Evolutionary conservation across 2,888 invertebrate species (phyloP).

Genomic region (Synanthedon tipuliformis): DNA sequence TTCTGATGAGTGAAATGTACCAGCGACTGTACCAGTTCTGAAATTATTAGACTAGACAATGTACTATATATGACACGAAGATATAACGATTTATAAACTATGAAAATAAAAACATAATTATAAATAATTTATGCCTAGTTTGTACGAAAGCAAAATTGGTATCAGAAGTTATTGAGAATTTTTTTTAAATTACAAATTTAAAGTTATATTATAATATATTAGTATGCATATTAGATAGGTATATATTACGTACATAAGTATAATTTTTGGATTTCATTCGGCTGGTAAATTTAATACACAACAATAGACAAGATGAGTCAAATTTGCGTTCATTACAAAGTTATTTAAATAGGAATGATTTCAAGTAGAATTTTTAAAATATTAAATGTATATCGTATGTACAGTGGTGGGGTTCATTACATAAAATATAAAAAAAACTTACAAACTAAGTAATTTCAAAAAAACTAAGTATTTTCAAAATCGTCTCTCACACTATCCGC

Average conservation of each 20-base stretch:
- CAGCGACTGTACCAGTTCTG: too few species aligned
- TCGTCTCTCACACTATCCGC: not conserved
- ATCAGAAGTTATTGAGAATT: not conserved
- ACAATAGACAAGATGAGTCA: too few species aligned
- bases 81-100: conserved; percentile 1
- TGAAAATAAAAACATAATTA: not conserved
- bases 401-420: not conserved
- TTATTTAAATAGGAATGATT: not conserved
- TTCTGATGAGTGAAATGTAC: too few species aligned
- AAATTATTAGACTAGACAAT: conserved; percentile 3
- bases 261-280: too few species aligned
- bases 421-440: not conserved
- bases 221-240: too few species aligned
- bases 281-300: too few species aligned
- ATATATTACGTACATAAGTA: too few species aligned
- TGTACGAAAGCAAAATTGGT: not conserved
- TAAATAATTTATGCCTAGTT: not conserved
- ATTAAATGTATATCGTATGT: not conserved
- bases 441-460: not conserved
- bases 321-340: too few species aligned
- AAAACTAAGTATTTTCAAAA: not conserved
- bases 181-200: too few species aligned
- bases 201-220: too few species aligned
- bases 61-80: conserved; percentile 1
- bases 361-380: not conserved